A percentile compares a stretch with the other conserved stretches of the same genome.
Evolutionary conservation across 64 coral and sea anemone genomes (phyloP).

Genomic region (Dendronephthya gigantea): DNA sequence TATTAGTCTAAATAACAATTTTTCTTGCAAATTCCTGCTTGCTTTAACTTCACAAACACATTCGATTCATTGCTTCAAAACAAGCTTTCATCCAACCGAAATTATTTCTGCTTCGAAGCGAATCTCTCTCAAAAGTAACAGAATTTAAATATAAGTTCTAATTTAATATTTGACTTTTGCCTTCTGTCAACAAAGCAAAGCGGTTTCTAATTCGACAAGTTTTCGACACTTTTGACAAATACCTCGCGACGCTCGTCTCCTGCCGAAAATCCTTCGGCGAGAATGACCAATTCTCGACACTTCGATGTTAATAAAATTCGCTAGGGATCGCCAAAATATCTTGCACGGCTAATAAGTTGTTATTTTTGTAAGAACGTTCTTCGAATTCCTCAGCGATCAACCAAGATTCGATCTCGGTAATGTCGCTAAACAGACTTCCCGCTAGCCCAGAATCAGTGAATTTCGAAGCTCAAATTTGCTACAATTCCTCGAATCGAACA

Average conservation of each 20-base stretch:
- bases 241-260: not conserved
- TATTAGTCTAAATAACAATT: not conserved
- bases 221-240: not conserved
- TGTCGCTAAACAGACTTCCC: not conserved
- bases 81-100: not conserved
- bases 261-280: not conserved
- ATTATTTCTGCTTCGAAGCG: not conserved
- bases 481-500: not conserved
- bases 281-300: not conserved
- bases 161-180: not conserved
- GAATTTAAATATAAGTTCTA: not conserved
- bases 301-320: not conserved
- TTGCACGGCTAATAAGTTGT: not conserved
- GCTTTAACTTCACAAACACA: not conserved
- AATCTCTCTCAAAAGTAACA: not conserved
- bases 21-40: not conserved
- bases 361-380: not conserved
- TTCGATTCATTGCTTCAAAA: not conserved
- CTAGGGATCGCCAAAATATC: not conserved
- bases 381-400: not conserved
- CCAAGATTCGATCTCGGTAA: not conserved
- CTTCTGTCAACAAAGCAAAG: not conserved
- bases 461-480: not conserved
- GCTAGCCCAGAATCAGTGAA: not conserved
- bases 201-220: not conserved